Base-by-base conservation (phyloP, 2,113 vertebrate species). In the Hucho hucho region DNA sequence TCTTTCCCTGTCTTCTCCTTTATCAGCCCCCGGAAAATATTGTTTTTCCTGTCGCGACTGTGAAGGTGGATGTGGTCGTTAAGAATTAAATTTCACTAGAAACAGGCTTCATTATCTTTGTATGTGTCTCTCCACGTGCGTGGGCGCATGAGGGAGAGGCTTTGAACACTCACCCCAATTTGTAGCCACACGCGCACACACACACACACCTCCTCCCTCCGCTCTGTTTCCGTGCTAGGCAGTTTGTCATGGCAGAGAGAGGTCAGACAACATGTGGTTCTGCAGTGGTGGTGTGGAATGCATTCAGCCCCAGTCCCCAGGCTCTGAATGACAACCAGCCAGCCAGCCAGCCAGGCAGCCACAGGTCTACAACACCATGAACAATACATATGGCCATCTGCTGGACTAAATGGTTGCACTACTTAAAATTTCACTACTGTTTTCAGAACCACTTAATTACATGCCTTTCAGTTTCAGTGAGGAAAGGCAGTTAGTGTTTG, bases 181-280 rank as follows among this genome's bases (percentile, higher is more conserved):
- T 58, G 28, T 61, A 68, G n/a, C 0, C 13, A 3, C 81, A 80
- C 70, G 24, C 71, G 2, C 56, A 22, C 49, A 58, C 65, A 78
- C 16, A 16, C 37, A 53, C 58, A 70, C 58, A 49, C n/a, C 37
- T 25, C 56, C 28, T 12, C 86, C 86, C 80, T 78, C 81, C 87
- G 86, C 74, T 78, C 78, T 70, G 37, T 89, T 84, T 80, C 80
- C 79, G 81, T 81, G 85, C 90, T 74, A 87, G 87, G 89, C 87
- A 81, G 86, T 92, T 86, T 92, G 88, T 90, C 88, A 86, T 79
- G 80, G 79, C 86, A 84, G 85, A 86, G 93, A 89, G 90, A 90
- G n/a, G 58, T n/a, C 91, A 92, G 90, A 88, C 89, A 86, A 89
- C 90, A 90, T 92, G 92, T 88, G 90, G 91, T 88, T 86, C 86